Evolutionary conservation across 2,888 invertebrate genomes (phyloP).

Genomic region (Thera britannica): DNA sequence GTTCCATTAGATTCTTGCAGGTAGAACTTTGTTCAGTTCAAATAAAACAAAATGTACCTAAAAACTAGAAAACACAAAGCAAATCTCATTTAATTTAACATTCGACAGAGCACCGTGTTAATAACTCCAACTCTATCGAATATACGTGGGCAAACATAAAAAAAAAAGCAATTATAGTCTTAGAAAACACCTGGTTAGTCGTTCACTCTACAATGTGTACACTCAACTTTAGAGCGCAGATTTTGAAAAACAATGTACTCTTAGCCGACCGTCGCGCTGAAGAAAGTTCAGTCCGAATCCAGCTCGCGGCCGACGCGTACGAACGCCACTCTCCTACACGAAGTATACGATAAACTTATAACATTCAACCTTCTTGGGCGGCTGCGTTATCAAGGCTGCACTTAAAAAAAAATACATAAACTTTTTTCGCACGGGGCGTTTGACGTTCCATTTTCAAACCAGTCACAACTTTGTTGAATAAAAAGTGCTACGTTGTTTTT

Average conservation of each 20-base stretch:
- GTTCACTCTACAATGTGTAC: constrained; percentile 13
- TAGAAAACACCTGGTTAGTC: constrained; percentile 10
- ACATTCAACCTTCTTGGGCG: constrained; percentile 30
- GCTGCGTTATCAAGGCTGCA: background rate
- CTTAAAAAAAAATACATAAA: constrained; percentile 4
- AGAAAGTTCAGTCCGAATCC: constrained; percentile 51
- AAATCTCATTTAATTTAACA: background rate
- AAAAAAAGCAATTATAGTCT: background rate
- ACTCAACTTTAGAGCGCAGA: constrained; percentile 32
- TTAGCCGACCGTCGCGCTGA: constrained; percentile 19
- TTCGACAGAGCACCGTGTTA: background rate
- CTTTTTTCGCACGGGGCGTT: constrained; percentile 3
- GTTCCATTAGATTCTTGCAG: too few relatives aligned
- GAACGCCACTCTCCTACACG: constrained; percentile 41
- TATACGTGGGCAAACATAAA: background rate
- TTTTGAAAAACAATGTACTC: constrained; percentile 43
- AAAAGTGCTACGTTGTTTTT: constrained; percentile 9
- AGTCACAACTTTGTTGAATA: constrained; percentile 17
- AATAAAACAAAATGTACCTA: background rate
- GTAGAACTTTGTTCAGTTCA: background rate
- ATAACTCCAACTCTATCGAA: background rate
- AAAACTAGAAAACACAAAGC: background rate
- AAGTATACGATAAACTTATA: constrained; percentile 48
- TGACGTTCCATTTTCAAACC: constrained; percentile 26
- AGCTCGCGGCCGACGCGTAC: constrained; percentile 56